Percentiles rank a stretch among this genome's conserved stretches.
phyloP scores from a whole-genome alignment of 2,888 invertebrate genomes.

The Xestia xanthographa region DNA sequence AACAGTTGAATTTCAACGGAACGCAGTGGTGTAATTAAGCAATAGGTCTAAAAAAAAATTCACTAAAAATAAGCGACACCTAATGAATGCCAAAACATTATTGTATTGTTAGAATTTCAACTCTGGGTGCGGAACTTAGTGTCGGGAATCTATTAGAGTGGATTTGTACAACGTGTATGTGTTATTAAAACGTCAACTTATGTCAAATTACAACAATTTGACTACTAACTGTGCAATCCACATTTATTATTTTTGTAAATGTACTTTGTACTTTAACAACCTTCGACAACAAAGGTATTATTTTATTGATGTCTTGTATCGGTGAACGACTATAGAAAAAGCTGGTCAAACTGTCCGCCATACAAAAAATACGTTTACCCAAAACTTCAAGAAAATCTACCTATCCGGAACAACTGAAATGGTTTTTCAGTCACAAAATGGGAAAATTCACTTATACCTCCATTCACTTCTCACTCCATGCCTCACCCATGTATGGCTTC shows the following conservation, averaged over 20 bases:
- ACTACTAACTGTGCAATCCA: not conserved
- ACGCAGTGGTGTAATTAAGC: not conserved
- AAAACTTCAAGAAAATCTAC: not conserved
- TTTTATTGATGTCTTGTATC: not conserved
- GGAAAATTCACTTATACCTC: not conserved
- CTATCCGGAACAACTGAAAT: not conserved
- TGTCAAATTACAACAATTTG: not conserved
- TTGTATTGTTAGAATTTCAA: not conserved
- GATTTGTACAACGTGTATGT: not conserved
- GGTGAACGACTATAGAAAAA: not conserved
- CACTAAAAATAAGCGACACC: no score
- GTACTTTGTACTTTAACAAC: not conserved
- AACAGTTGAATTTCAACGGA: not conserved
- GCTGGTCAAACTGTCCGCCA: not conserved
- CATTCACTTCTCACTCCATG: slow-evolving; percentile 13
- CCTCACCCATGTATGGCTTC: slow-evolving; percentile 42
- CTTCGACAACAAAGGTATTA: not conserved
- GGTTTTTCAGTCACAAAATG: not conserved
- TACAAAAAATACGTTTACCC: not conserved
- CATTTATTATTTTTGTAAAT: not conserved
- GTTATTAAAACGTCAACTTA: not conserved
- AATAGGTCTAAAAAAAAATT: not conserved
- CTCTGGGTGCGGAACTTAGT: not conserved
- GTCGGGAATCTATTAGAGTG: not conserved
- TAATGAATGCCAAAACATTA: not conserved